Conservation (phyloP, 30 jellyfish, hydroid and myxozoan species). For the Sanderia malayensis region DNA sequence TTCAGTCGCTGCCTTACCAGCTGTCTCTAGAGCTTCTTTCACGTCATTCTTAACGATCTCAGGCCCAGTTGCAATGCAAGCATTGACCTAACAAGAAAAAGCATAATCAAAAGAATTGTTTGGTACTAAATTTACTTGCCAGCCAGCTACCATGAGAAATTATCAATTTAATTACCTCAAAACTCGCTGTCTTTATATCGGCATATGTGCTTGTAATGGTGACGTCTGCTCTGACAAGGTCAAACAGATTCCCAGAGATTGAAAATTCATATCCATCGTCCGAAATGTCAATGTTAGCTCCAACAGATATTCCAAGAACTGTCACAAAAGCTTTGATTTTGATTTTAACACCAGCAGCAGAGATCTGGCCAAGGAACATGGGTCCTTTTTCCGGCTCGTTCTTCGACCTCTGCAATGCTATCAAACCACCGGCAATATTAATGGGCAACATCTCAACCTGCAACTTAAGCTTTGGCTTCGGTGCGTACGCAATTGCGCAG, state of each 20-base stretch:
- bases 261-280: constrained; percentile 66
- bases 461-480: constrained; percentile 30
- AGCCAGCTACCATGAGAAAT: too few species aligned
- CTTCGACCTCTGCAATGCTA: constrained; percentile 56
- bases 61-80: constrained; percentile 59
- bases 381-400: constrained; percentile 90
- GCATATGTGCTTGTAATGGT: constrained; percentile 35
- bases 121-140: too few species aligned
- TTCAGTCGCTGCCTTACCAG: constrained; percentile 49
- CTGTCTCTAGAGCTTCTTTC: constrained; percentile 9
- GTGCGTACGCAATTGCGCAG: constrained; percentile 57
- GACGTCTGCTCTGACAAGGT: constrained; percentile 61
- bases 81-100: too few species aligned
- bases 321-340: constrained; percentile 62
- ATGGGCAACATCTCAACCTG: constrained; percentile 86
- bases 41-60: constrained; percentile 44
- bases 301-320: constrained; percentile 83
- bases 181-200: constrained; percentile 50
- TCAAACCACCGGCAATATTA: constrained; percentile 63
- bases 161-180: too few species aligned
- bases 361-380: constrained; percentile 51
- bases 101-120: too few species aligned
- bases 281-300: constrained; percentile 54
- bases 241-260: constrained; percentile 70
- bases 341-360: constrained; percentile 51